These are phyloP conservation scores for Leptopterna dolabrata DNA, from an alignment of 2,888 invertebrate genomes.

Conservation along the genomic window DNA sequence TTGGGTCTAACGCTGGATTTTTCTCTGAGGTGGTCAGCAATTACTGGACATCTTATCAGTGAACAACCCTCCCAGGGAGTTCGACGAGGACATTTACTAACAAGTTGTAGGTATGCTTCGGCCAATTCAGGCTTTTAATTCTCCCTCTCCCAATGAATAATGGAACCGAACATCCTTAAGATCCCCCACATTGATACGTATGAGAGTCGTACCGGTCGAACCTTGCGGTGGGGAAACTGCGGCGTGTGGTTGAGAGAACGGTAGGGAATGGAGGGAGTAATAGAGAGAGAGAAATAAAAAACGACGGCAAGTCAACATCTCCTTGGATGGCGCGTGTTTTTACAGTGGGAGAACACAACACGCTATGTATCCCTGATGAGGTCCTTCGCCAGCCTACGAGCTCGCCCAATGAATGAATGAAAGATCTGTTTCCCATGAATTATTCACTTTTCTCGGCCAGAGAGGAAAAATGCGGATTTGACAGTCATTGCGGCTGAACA, in stretches of 20 bases:
- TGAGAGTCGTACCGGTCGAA: neutral
- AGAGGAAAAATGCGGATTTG: slow-evolving; percentile 12
- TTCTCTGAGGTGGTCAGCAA: no score
- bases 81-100: neutral
- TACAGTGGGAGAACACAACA: slow-evolving; percentile 18
- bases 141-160: neutral
- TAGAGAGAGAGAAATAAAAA: neutral
- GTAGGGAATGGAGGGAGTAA: neutral
- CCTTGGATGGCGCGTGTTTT: slow-evolving; percentile 27
- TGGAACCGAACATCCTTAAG: neutral
- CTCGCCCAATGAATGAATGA: slow-evolving; percentile 6
- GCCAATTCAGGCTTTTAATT: neutral
- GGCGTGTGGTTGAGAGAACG: neutral
- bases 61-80: neutral
- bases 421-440: slow-evolving; percentile 29
- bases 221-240: neutral
- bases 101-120: neutral
- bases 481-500: slow-evolving; percentile 15
- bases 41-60: neutral
- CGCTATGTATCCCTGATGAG: slow-evolving; percentile 22
- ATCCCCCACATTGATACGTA: neutral
- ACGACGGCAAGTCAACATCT: slow-evolving; percentile 8
- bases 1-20: no score
- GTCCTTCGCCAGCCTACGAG: neutral
- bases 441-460: slow-evolving; percentile 24